A percentile compares a stretch with the other conserved stretches of the same genome.
These are phyloP conservation scores for Chrysocyon brachyurus DNA, from an alignment of 2,797 vertebrate genomes.

Conservation along the genomic window DNA sequence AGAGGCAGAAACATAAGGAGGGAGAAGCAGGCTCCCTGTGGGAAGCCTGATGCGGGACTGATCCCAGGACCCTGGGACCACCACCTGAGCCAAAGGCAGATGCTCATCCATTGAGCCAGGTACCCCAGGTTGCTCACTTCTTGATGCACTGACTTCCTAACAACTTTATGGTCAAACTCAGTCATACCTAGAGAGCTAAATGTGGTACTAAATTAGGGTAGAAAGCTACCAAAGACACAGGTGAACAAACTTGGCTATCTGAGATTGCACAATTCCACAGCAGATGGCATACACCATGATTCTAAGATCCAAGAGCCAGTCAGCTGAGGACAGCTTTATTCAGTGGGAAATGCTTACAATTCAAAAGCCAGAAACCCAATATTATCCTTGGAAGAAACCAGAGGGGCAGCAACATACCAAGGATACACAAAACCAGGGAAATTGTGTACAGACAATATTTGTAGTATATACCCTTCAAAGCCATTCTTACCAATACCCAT, in stretches of 20 bases:
- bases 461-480: not conserved
- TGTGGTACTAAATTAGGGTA: not conserved
- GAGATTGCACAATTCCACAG: not conserved
- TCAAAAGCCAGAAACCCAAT: not conserved
- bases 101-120: too few species aligned
- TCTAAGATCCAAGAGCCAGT: not conserved
- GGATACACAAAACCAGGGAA: not conserved
- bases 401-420: not conserved
- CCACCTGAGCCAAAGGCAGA: too few species aligned
- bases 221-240: not conserved
- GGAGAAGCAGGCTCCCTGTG: too few species aligned
- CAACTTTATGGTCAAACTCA: constrained; percentile 69
- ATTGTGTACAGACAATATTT: not conserved
- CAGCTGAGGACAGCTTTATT: not conserved
- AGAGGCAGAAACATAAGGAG: too few species aligned
- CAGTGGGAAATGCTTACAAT: not conserved
- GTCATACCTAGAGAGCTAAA: not conserved
- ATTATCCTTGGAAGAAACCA: not conserved
- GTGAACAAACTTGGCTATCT: not conserved
- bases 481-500: not conserved
- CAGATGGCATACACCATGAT: not conserved
- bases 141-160: constrained; percentile 44
- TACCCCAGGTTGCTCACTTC: constrained; percentile 27
- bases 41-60: too few species aligned
- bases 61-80: too few species aligned